Base-by-base conservation (phyloP, 2,888 invertebrate genomes). In the Lampropteryx suffumata region DNA sequence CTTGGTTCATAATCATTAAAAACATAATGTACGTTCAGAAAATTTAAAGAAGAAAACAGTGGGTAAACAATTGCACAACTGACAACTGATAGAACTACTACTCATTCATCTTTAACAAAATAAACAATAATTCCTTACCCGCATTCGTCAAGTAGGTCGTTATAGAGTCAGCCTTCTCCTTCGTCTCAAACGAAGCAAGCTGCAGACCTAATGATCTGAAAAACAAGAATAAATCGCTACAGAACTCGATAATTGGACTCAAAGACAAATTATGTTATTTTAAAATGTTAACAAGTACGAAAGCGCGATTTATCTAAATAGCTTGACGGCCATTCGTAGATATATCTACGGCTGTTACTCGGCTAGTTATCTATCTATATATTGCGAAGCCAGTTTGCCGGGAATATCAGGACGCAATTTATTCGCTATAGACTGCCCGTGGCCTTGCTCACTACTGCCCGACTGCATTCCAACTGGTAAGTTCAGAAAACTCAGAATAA, bases 111-210 rank as follows among this genome's bases (percentile, higher is more conserved):
- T 36, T 32, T 32, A 26, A 30, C 46, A 27, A 49, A 49, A 50
- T 40, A 55, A 47, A 41, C 36, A 41, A 33, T 28, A 10, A 21
- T 28, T 47, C 14, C 57, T 79, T 79, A 91, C 96, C 96, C 73
- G 95, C 95, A 85, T 96, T 96, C 67, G 92, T 94, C 50, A 97
- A 90, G 79, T 96, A 97, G 61, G 94, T 94, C 43, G 95, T 94
- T 90, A 97, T 95, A 35, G 95, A 94, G 76, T 96, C 95, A 3
- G 96, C 95, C 82, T 97, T 96, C 84, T 97, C 96, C 76, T 95
- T 94, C 6, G 96, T 95, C 83, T 96, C 96, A 71, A 96, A 95
- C 9, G 96, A 96, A 36, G 95, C 95, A 71, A 97, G 88, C 75
- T 96, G 96, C 62, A 97, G 89, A 13, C 96, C 97, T 71, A 96